Evolutionary conservation across 2,888 invertebrate species (phyloP).

Genomic region (Adineta ricciae): DNA sequence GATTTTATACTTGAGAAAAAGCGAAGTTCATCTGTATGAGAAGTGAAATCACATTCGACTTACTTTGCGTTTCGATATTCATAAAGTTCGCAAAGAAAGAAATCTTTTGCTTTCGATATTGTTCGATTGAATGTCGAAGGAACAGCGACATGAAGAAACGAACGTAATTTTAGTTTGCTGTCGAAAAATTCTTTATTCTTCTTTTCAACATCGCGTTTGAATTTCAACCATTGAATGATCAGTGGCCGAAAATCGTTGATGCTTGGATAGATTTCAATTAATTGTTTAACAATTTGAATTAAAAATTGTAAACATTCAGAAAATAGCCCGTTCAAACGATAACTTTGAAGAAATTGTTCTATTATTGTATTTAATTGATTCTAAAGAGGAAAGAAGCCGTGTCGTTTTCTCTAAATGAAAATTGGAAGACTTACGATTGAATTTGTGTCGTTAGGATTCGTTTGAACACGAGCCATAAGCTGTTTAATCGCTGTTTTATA

Average conservation of each 20-base stretch:
- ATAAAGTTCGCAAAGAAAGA: background rate
- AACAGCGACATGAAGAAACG: background rate
- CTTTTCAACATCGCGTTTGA: conserved; percentile 8
- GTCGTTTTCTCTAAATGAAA: background rate
- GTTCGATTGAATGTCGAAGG: background rate
- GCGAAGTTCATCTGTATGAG: background rate
- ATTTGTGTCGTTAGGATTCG: background rate
- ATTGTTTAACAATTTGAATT: background rate
- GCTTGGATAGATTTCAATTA: background rate
- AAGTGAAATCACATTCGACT: background rate
- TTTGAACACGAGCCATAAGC: background rate
- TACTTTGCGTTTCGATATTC: conserved; percentile 18
- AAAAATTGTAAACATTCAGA: background rate
- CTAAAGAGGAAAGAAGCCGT: background rate
- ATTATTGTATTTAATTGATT: background rate
- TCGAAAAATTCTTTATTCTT: conserved; percentile 12
- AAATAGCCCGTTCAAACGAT: background rate
- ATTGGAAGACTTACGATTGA: background rate
- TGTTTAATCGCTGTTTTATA: conserved; percentile 8
- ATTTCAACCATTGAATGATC: conserved; percentile 20
- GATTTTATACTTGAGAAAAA: background rate
- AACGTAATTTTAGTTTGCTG: background rate
- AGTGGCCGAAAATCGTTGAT: conserved; percentile 9
- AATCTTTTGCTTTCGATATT: background rate
- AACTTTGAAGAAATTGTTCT: conserved; percentile 11